These are phyloP conservation scores for Trachelus tabidus DNA, from an alignment of 2,888 invertebrate species.

Conservation along the genomic window DNA sequence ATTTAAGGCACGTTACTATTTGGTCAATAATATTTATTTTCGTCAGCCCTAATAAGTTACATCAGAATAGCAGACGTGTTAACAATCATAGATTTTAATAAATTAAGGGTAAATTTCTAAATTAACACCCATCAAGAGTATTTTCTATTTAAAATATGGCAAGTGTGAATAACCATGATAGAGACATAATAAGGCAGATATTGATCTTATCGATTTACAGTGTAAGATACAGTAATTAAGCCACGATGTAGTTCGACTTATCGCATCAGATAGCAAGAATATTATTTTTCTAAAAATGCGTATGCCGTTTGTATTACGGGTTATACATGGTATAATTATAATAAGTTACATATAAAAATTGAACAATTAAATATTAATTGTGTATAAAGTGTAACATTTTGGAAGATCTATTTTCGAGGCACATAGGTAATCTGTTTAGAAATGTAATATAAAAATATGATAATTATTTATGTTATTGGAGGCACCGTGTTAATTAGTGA, in stretches of 20 bases:
- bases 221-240: not conserved
- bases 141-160: not conserved
- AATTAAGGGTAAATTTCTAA: not conserved
- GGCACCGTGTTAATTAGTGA: not conserved
- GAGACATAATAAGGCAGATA: not conserved
- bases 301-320: not conserved
- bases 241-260: not conserved
- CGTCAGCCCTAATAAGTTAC: not conserved
- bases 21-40: not conserved
- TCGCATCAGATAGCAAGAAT: not conserved
- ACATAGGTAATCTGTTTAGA: not conserved
- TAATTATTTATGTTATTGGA: not conserved
- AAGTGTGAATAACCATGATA: not conserved
- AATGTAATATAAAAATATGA: conserved; percentile 1
- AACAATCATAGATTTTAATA: not conserved
- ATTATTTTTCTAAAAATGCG: not conserved
- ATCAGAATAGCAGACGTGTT: not conserved
- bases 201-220: not conserved
- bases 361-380: not conserved
- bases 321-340: conserved; percentile 4
- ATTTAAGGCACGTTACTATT: not conserved
- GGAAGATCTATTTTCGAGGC: not conserved
- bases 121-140: not conserved
- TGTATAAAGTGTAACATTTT: not conserved
- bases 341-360: not conserved